Conservation (phyloP, 2,113 vertebrate species). For the Haplochromis burtoni region DNA sequence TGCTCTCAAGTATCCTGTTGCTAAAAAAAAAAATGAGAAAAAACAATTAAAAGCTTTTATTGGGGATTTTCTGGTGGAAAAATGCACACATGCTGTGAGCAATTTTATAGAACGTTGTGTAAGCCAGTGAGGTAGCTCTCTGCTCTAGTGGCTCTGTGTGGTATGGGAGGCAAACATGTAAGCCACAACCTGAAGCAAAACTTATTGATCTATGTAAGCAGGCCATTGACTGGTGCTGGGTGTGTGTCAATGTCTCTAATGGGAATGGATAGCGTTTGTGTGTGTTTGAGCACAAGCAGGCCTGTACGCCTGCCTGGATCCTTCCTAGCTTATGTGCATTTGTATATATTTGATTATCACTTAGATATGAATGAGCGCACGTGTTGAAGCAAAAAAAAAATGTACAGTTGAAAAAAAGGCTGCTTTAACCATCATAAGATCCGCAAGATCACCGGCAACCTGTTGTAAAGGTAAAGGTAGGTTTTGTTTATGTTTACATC, state of each 20-base stretch:
- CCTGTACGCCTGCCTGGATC: neutral
- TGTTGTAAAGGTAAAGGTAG: neutral
- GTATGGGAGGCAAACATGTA: slow-evolving; percentile 8
- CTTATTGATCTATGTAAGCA: slow-evolving; percentile 47
- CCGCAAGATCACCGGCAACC: neutral
- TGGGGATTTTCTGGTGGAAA: neutral
- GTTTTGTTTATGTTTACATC: neutral
- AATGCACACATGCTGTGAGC: neutral
- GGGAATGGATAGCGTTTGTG: slow-evolving; percentile 13
- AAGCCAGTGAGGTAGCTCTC: slow-evolving; percentile 9
- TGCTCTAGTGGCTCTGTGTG: slow-evolving; percentile 13
- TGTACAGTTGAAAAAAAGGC: no score
- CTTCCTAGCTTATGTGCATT: neutral
- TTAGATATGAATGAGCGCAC: neutral
- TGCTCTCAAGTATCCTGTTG: neutral
- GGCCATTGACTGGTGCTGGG: slow-evolving; percentile 42
- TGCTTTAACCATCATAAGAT: neutral
- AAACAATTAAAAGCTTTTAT: neutral
- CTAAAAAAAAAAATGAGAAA: neutral
- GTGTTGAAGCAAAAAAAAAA: neutral
- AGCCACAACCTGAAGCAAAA: slow-evolving; percentile 16
- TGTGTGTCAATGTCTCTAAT: slow-evolving; percentile 33
- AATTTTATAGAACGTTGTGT: slow-evolving; percentile 20
- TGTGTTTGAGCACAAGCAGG: neutral
- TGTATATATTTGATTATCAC: neutral